Base-by-base conservation (phyloP, 2,113 vertebrate genomes). In the Hippoglossus stenolepis region DNA sequence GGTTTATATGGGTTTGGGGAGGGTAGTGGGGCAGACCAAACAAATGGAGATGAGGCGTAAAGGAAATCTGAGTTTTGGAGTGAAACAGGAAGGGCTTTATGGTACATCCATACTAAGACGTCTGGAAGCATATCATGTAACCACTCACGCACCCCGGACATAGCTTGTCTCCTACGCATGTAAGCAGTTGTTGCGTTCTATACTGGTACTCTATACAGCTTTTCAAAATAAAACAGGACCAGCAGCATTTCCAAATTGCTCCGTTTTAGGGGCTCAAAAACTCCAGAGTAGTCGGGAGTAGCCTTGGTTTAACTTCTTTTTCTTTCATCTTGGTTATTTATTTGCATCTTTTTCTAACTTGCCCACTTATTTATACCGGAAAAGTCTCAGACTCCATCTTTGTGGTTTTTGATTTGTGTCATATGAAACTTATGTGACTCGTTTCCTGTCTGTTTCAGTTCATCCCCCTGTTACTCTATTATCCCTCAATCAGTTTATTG, bases 41-140 rank as follows among this genome's bases (percentile, higher is more conserved):
- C 45, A 75, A 83, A 80, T 73, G 56, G 43, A 80, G 47, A 75
- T 14, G 47, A 82, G 77, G 56, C 12, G 18, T 20, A 43, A 54
- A 80, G 60, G 35, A 83, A 71, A 21, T 65, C 31, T 65, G 28
- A 49, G 2, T 79, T 18, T 60, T 20, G 13, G 26, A 15, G 13
- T 59, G 57, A 31, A 28, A 60, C 12, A 17, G 24, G 26, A 28
- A 24, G 26, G 24, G 5, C 21, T 62, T 65, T 43, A 51, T 15
- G 47, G 17, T 18, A 18, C 47, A 18, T 51, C 47, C 47, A 51
- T 20, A 4, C 10, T 68, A 60, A 47, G 49, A 63, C 11, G 47
- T 62, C 14, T 54, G 47, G 47, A 51, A 31, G 31, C 31, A 31
- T 43, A 43, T 43, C 40, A 43, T 43, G 11, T 43, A 2, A 43